Evolutionary conservation across 2,888 invertebrate genomes (phyloP).

Genomic region (Busseola fusca): DNA sequence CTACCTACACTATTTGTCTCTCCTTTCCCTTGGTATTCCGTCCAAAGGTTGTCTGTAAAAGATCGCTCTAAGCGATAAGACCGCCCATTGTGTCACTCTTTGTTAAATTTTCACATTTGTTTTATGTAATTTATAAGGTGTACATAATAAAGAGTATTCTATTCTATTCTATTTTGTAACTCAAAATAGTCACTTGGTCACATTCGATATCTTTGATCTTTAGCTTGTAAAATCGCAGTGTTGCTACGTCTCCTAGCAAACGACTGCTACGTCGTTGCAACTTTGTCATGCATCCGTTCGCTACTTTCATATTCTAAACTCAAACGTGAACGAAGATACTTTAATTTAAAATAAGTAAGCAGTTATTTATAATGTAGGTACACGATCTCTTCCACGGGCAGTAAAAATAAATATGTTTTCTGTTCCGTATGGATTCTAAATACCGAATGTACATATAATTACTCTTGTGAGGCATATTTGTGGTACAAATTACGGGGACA

Average conservation of each 20-base stretch:
- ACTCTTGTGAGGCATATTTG: constrained; percentile 20
- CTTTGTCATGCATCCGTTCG: constrained; percentile 3
- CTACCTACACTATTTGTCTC: too few relatives aligned
- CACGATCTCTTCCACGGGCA: neutral
- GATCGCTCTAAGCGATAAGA: too few relatives aligned
- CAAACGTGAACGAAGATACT: constrained; percentile 4
- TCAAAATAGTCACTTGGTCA: too few relatives aligned
- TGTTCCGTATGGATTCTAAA: neutral
- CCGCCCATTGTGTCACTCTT: too few relatives aligned
- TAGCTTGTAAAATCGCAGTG: neutral
- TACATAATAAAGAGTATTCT: too few relatives aligned
- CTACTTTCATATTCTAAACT: neutral
- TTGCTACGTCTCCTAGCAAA: neutral
- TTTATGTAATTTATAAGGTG: too few relatives aligned
- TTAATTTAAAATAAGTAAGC: neutral
- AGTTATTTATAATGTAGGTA: neutral
- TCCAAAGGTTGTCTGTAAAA: too few relatives aligned
- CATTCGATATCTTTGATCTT: too few relatives aligned
- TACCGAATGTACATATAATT: constrained; percentile 23
- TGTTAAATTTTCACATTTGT: too few relatives aligned
- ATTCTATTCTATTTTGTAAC: too few relatives aligned
- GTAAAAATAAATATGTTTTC: constrained; percentile 3
- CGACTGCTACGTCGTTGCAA: constrained; percentile 17
- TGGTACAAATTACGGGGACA: constrained; percentile 27
- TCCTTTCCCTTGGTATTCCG: too few relatives aligned